These are phyloP conservation scores for Oscheius myriophilus DNA, from an alignment of 2,888 invertebrate genomes.

Conservation along the genomic window DNA sequence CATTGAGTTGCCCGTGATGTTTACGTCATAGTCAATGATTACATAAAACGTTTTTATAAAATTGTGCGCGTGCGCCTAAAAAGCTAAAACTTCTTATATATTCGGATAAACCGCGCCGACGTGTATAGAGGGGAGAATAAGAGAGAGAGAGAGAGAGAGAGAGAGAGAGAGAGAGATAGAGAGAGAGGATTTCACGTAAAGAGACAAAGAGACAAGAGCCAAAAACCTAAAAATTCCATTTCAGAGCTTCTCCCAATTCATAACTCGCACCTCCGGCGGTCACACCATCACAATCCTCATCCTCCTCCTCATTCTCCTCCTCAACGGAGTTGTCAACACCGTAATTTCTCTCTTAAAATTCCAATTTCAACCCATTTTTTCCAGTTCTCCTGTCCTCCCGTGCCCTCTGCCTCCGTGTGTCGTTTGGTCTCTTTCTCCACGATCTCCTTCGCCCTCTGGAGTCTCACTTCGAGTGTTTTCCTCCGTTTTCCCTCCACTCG, in stretches of 20 bases:
- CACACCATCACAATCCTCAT: slow-evolving; percentile 66
- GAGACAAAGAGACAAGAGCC: too few relatives aligned
- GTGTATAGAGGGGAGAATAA: too few relatives aligned
- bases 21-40: too few relatives aligned
- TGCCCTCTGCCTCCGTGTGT: slow-evolving; percentile 38
- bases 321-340: slow-evolving; percentile 69
- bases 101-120: too few relatives aligned
- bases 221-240: too few relatives aligned
- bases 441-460: slow-evolving; percentile 66
- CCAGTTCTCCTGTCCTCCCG: slow-evolving; percentile 29
- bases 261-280: slow-evolving; percentile 66
- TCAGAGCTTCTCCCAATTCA: slow-evolving; percentile 68
- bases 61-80: too few relatives aligned
- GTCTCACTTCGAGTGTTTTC: slow-evolving; percentile 65
- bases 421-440: slow-evolving; percentile 61
- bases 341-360: slow-evolving; percentile 37
- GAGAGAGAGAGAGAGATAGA: too few relatives aligned
- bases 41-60: too few relatives aligned
- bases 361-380: background rate
- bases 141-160: too few relatives aligned
- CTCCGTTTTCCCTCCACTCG: slow-evolving; percentile 45
- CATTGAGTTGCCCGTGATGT: too few relatives aligned
- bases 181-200: background rate
- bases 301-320: slow-evolving; percentile 61
- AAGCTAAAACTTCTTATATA: too few relatives aligned